phyloP scores from a whole-genome alignment of 1,140 invertebrate species.

The Telenomus remus region DNA sequence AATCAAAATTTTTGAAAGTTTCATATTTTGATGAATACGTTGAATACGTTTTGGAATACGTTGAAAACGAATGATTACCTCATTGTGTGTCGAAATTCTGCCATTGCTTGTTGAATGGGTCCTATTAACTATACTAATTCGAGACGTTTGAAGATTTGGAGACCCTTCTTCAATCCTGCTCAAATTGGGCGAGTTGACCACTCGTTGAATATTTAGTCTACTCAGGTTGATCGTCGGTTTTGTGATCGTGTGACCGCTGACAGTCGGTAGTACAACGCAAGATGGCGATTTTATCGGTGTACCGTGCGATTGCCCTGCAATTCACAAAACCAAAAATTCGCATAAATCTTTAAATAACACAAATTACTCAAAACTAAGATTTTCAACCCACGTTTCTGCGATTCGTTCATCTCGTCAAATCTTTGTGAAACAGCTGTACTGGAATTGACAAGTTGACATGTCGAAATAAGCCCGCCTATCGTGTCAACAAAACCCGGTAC shows the following conservation, averaged over 20 bases:
- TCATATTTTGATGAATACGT: no score
- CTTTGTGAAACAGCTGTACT: background rate
- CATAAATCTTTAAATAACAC: background rate
- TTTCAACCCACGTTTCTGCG: no score
- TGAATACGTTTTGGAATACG: no score
- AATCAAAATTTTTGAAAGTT: no score
- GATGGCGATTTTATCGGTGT: constrained; percentile 66
- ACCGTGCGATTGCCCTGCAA: constrained; percentile 37
- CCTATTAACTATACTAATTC: constrained; percentile 21
- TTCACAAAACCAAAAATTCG: constrained; percentile 1
- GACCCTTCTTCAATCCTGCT: constrained; percentile 66
- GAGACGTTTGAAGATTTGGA: constrained; percentile 32
- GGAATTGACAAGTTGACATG: constrained; percentile 10
- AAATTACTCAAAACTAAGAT: background rate
- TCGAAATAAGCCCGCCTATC: constrained; percentile 6
- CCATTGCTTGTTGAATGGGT: constrained; percentile 14
- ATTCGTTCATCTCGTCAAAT: no score
- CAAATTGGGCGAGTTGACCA: constrained; percentile 63
- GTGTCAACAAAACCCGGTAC: constrained; percentile 3
- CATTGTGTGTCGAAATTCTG: constrained; percentile 9
- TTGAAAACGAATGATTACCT: no score
- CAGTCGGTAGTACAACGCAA: constrained; percentile 73
- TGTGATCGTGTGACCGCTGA: constrained; percentile 72
- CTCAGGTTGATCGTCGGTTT: constrained; percentile 73
- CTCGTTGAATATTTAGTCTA: constrained; percentile 67